Percentiles rank a stretch among this genome's conserved stretches.
Evolutionary conservation across 2,113 vertebrate species (phyloP).

Genomic region (Clupea harengus): DNA sequence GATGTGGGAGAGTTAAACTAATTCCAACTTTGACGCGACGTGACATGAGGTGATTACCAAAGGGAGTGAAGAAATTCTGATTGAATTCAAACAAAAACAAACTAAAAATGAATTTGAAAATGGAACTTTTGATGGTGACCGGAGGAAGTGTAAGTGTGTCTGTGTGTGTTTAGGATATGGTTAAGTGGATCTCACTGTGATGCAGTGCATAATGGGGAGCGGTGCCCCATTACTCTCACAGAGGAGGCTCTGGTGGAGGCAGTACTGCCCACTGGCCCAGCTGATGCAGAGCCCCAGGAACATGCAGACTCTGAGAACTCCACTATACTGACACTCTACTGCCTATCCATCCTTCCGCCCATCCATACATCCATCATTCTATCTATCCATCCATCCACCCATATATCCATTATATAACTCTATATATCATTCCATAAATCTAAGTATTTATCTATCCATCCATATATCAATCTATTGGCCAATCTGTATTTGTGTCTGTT

Average conservation of each 20-base stretch:
- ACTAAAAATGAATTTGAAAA: no score
- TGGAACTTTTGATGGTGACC: not conserved
- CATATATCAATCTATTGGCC: not conserved
- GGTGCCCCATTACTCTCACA: constrained; percentile 28
- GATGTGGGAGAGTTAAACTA: no score
- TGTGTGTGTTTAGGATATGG: not conserved
- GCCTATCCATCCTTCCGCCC: not conserved
- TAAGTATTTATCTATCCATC: not conserved
- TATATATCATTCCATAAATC: not conserved
- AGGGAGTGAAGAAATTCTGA: no score
- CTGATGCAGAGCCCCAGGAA: constrained; percentile 20
- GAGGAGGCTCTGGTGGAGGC: constrained; percentile 20
- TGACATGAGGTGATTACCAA: no score
- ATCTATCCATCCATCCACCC: not conserved
- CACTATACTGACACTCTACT: not conserved
- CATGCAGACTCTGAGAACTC: not conserved
- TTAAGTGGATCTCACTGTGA: not conserved
- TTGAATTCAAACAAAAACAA: no score
- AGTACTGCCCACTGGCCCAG: constrained; percentile 14
- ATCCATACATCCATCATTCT: not conserved
- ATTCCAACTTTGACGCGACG: no score
- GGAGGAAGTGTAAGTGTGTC: not conserved
- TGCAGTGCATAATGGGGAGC: constrained; percentile 8
- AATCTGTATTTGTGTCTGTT: not conserved
- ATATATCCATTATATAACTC: not conserved